Conservation (phyloP, 1,140 invertebrate genomes). For the Bombus turneri region DNA sequence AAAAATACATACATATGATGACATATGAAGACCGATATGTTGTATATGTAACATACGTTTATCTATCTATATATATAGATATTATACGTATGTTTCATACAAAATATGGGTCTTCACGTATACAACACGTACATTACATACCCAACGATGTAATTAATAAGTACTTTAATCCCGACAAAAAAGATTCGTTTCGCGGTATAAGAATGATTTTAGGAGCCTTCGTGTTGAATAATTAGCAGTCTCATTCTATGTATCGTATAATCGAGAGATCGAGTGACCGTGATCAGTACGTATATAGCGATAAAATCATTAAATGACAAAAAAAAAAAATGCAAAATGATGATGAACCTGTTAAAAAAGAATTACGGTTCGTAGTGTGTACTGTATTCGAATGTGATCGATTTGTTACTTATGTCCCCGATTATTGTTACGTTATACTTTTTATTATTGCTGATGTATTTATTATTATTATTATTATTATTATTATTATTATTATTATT, state of each 20-base stretch:
- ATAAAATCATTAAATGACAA: slow-evolving; percentile 68
- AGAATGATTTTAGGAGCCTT: slow-evolving; percentile 74
- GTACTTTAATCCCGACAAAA: slow-evolving; percentile 43
- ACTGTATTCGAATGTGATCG: slow-evolving; percentile 66
- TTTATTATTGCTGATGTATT: slow-evolving; percentile 46
- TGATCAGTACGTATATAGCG: slow-evolving; percentile 70
- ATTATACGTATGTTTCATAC: slow-evolving; percentile 1
- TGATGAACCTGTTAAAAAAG: slow-evolving; percentile 45
- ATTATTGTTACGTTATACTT: slow-evolving; percentile 59
- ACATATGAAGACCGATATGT: background rate
- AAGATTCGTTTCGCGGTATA: slow-evolving; percentile 70
- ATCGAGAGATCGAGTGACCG: slow-evolving; percentile 75
- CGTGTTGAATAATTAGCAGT: slow-evolving; percentile 75
- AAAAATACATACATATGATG: background rate
- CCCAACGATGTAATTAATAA: slow-evolving; percentile 54
- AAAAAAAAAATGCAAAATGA: slow-evolving; percentile 59
- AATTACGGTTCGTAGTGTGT: slow-evolving; percentile 55
- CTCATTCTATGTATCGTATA: slow-evolving; percentile 75
- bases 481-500: slow-evolving; percentile 26
- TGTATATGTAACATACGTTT: background rate
- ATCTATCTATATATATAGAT: background rate
- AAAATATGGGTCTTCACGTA: background rate
- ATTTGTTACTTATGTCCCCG: slow-evolving; percentile 63
- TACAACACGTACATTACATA: slow-evolving; percentile 45
- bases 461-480: slow-evolving; percentile 26